Percentiles rank a stretch among this genome's conserved stretches.
Conservation (phyloP, 2,113 vertebrate genomes). For the Myotis davidii region DNA sequence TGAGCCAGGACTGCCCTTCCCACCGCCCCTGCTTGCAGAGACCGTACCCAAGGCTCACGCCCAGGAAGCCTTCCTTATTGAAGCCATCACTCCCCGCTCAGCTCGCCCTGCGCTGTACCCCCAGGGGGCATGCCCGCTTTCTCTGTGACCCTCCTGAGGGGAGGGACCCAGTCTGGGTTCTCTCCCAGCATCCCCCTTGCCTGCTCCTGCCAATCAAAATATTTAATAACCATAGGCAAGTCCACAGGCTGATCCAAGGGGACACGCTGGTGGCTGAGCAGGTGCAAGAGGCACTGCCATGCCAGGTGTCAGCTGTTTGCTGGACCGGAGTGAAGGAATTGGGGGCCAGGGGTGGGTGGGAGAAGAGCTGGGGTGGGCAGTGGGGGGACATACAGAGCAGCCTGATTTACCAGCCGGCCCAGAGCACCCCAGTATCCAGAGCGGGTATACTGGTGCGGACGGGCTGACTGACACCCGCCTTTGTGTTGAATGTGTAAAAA, state of each 20-base stretch:
- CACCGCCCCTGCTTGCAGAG: background rate
- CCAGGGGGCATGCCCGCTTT: background rate
- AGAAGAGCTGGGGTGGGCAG: background rate
- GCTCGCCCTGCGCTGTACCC: background rate
- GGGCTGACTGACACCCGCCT: constrained; percentile 18
- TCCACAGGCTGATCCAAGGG: background rate
- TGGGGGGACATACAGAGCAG: background rate
- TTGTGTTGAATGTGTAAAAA: background rate
- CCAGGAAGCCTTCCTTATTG: background rate
- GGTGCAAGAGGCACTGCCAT: background rate
- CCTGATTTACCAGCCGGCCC: background rate
- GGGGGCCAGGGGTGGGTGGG: background rate
- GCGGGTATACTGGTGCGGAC: background rate
- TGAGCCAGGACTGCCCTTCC: background rate
- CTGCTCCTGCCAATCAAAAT: background rate
- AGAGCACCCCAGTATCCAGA: background rate
- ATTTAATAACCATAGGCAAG: background rate
- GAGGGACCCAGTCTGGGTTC: background rate
- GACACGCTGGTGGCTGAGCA: background rate
- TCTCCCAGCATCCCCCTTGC: background rate
- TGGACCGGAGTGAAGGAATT: background rate
- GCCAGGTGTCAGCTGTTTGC: background rate
- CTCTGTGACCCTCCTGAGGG: background rate
- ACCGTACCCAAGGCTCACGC: background rate
- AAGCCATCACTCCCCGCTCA: background rate